These are phyloP conservation scores for Chalcis sispes DNA, from an alignment of 2,888 invertebrate genomes.

Conservation along the genomic window DNA sequence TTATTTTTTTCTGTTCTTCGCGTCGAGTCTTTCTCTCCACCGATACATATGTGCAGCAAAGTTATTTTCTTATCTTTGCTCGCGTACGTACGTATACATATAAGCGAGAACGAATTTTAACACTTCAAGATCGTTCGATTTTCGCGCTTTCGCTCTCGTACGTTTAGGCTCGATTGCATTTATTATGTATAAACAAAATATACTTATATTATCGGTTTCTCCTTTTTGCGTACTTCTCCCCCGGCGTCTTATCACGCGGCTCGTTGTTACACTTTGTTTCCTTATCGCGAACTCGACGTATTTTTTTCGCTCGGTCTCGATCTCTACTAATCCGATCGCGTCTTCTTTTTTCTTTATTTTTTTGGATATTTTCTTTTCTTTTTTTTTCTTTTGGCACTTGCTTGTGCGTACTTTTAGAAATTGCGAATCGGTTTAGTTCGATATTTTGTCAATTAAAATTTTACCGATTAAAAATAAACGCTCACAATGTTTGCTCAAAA, in stretches of 20 bases:
- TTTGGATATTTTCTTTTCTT: not conserved
- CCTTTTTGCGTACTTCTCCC: slow-evolving; percentile 48
- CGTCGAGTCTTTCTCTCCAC: no score
- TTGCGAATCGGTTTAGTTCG: no score
- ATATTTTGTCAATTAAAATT: no score
- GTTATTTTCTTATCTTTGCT: no score
- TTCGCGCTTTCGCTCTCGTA: slow-evolving; percentile 2
- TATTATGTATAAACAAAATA: no score
- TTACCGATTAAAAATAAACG: no score
- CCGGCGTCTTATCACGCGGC: slow-evolving; percentile 44
- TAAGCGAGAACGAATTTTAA: no score
- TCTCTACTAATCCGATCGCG: not conserved
- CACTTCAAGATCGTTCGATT: slow-evolving; percentile 22
- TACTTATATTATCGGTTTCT: slow-evolving; percentile 43
- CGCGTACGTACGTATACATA: slow-evolving; percentile 1
- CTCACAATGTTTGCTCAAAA: no score
- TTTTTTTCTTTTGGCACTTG: no score
- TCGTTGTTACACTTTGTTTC: slow-evolving; percentile 47
- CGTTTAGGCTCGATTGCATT: slow-evolving; percentile 25
- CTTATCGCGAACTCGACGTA: slow-evolving; percentile 36
- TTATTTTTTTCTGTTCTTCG: no score
- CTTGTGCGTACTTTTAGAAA: no score
- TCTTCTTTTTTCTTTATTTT: slow-evolving; percentile 1
- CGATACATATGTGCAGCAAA: no score
- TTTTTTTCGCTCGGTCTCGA: slow-evolving; percentile 19